A percentile compares a stretch with the other conserved stretches of the same genome.
Evolutionary conservation across 1,140 invertebrate genomes (phyloP).

Genomic region (Coptotermes formosanus): DNA sequence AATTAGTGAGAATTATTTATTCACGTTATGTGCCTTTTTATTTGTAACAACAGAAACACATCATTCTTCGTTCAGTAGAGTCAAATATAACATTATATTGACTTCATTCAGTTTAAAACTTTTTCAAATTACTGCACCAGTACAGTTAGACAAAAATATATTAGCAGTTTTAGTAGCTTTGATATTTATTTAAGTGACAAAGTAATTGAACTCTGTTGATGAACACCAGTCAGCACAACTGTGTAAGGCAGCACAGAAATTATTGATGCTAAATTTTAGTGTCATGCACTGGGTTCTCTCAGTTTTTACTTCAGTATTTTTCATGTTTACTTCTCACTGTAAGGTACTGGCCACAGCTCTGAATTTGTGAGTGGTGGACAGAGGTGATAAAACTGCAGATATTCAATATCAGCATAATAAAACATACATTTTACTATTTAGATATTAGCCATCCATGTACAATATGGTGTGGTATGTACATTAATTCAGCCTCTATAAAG

Average conservation of each 20-base stretch:
- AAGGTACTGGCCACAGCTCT: conserved; percentile 1
- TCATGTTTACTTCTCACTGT: not conserved
- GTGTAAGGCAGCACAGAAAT: not conserved
- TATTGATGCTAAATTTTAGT: not conserved
- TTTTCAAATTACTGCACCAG: not conserved
- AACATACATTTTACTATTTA: conserved; percentile 9
- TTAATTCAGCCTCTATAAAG: conserved; percentile 16
- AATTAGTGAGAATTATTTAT: conserved; percentile 14
- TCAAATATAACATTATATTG: not conserved
- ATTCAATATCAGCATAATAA: not conserved
- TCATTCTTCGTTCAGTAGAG: not conserved
- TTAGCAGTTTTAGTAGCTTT: not conserved
- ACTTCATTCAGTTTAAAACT: not conserved
- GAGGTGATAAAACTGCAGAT: not conserved
- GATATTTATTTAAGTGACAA: conserved; percentile 14
- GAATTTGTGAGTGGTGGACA: conserved; percentile 6
- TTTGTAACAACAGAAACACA: not conserved
- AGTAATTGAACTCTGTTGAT: not conserved
- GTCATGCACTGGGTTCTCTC: not conserved
- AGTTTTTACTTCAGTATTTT: not conserved
- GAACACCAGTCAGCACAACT: not conserved
- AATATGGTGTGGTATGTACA: not conserved
- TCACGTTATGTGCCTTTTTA: not conserved
- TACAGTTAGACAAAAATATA: not conserved
- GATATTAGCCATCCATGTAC: not conserved